phyloP scores from a whole-genome alignment of 1,140 invertebrate species.

The Amphibalanus amphitrite region DNA sequence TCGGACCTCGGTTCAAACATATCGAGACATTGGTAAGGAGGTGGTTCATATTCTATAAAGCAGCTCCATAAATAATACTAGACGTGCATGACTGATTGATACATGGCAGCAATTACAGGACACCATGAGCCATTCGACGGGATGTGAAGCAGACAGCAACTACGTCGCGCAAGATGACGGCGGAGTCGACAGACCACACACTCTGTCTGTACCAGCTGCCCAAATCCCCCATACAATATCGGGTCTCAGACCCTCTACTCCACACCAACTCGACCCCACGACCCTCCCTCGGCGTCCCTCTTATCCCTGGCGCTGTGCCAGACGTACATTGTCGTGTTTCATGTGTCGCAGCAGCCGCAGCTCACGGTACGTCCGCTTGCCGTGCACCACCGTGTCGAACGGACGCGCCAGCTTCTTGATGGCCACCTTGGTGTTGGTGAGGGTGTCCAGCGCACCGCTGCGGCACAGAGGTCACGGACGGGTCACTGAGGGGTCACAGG shows the following conservation, averaged over 20 bases:
- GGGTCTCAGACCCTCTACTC: no score
- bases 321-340: conserved; percentile 99
- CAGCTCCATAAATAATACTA: neutral
- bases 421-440: conserved; percentile 62
- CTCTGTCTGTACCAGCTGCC: no score
- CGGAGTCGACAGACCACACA: no score
- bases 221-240: no score
- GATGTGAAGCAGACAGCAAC: no score
- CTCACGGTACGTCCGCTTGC: conserved; percentile 94
- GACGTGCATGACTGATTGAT: no score
- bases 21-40: neutral
- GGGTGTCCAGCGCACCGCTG: conserved; percentile 59
- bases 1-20: neutral
- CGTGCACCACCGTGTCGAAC: conserved; percentile 96
- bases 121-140: no score
- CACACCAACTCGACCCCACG: no score
- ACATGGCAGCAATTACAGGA: no score
- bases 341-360: conserved; percentile 92
- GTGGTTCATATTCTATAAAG: neutral
- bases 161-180: no score
- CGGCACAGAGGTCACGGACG: conserved; percentile 22
- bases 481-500: conserved; percentile 19
- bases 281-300: no score
- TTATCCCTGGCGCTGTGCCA: no score
- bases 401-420: conserved; percentile 95